These are phyloP conservation scores for Lepilemur septentrionalis DNA, from an alignment of 2,797 vertebrate species.

Conservation along the genomic window DNA sequence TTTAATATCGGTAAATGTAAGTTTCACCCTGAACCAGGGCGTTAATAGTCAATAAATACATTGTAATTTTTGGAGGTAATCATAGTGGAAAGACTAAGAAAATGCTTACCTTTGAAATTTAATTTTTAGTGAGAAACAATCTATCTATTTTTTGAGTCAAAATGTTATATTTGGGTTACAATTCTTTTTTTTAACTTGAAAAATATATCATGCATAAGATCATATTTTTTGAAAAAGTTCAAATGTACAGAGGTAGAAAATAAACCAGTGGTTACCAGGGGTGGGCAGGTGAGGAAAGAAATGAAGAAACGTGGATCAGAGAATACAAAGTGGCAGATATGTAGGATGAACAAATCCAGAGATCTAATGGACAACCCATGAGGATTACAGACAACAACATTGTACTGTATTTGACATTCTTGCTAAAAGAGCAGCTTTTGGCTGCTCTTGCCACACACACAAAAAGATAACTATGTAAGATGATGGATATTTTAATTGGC, in stretches of 20 bases:
- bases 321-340: background rate
- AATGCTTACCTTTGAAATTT: background rate
- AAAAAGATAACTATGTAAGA: background rate
- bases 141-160: background rate
- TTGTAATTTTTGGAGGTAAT: conserved; percentile 11
- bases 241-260: background rate
- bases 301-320: background rate
- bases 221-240: background rate
- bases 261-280: background rate
- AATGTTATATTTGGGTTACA: background rate
- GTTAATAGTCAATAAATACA: background rate
- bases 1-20: conserved; percentile 45
- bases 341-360: background rate
- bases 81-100: background rate
- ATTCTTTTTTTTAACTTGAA: background rate
- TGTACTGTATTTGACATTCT: background rate
- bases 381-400: background rate
- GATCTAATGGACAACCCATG: background rate
- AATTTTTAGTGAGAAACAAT: background rate
- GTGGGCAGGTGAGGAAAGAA: background rate
- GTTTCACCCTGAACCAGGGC: background rate
- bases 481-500: background rate
- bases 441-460: background rate
- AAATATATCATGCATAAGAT: background rate
- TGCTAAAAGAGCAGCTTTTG: background rate